These are phyloP conservation scores for Schizothorax lantsangensis DNA, from an alignment of 2,797 vertebrate genomes.

Conservation along the genomic window DNA sequence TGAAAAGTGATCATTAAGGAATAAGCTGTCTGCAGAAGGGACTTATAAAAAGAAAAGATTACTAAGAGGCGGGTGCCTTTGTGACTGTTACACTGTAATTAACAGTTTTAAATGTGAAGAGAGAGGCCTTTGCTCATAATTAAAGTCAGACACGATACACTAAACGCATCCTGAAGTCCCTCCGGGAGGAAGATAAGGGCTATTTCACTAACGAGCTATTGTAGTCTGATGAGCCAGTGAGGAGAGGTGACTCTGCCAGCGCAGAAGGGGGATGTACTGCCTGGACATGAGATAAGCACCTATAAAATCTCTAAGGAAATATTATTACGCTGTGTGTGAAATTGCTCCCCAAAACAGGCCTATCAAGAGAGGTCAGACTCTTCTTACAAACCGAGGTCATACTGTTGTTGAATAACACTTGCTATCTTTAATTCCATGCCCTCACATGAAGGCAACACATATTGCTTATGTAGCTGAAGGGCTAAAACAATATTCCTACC, in stretches of 20 bases:
- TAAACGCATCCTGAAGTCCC: constrained; percentile 46
- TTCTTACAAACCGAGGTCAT: constrained; percentile 1
- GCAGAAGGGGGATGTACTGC: constrained; percentile 9
- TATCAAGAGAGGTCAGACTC: constrained; percentile 8
- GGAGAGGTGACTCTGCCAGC: constrained; percentile 30
- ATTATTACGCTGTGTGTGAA: neutral
- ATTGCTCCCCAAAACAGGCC: neutral
- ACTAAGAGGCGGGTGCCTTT: constrained; percentile 50
- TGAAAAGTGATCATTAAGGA: constrained; percentile 56
- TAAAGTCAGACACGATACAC: constrained; percentile 59
- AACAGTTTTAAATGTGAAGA: constrained; percentile 58
- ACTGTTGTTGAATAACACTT: neutral
- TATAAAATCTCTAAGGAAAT: constrained; percentile 8
- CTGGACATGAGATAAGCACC: constrained; percentile 32
- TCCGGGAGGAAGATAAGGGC: constrained; percentile 55
- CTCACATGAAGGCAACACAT: neutral
- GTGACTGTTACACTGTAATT: constrained; percentile 58
- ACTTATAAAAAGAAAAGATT: constrained; percentile 52
- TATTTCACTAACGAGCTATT: constrained; percentile 62
- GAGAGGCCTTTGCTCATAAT: constrained; percentile 62
- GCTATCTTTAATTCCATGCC: neutral
- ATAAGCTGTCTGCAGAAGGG: constrained; percentile 44
- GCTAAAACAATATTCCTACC: neutral
- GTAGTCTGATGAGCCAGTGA: constrained; percentile 35
- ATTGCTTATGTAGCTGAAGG: neutral